phyloP scores from a whole-genome alignment of 2,888 invertebrate species.

The Mayetiola destructor region DNA sequence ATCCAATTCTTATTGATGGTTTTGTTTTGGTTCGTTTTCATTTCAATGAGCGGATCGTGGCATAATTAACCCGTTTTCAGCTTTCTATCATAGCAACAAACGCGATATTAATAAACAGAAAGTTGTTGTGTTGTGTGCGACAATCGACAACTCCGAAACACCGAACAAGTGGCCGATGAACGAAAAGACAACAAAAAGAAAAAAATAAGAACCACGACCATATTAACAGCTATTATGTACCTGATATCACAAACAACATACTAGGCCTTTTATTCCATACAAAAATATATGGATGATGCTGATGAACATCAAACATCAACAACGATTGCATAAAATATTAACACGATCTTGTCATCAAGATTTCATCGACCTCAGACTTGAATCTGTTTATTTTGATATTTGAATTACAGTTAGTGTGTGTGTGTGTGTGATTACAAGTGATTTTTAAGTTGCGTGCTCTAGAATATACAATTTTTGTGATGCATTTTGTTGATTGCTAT shows the following conservation, averaged over 20 bases:
- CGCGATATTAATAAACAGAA: not conserved
- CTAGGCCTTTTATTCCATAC: not conserved
- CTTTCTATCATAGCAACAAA: not conserved
- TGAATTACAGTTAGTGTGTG: no score
- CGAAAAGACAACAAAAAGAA: not conserved
- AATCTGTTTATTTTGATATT: no score
- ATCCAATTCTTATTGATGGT: not conserved
- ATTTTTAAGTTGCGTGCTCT: not conserved
- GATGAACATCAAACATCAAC: not conserved
- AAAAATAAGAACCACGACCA: not conserved
- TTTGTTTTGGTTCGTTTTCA: not conserved
- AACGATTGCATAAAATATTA: not conserved
- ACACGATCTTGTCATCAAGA: not conserved
- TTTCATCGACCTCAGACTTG: not conserved
- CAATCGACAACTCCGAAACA: not conserved
- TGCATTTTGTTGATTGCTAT: not conserved
- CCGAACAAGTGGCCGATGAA: not conserved
- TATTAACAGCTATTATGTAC: not conserved
- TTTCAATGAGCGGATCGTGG: not conserved
- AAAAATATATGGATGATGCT: no score
- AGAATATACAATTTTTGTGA: not conserved
- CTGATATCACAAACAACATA: not conserved
- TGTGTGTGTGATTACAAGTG: no score
- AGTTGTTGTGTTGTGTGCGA: no score
- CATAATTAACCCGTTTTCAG: not conserved